Conservation (phyloP, 2,113 vertebrate genomes). For the Pterocles gutturalis region DNA sequence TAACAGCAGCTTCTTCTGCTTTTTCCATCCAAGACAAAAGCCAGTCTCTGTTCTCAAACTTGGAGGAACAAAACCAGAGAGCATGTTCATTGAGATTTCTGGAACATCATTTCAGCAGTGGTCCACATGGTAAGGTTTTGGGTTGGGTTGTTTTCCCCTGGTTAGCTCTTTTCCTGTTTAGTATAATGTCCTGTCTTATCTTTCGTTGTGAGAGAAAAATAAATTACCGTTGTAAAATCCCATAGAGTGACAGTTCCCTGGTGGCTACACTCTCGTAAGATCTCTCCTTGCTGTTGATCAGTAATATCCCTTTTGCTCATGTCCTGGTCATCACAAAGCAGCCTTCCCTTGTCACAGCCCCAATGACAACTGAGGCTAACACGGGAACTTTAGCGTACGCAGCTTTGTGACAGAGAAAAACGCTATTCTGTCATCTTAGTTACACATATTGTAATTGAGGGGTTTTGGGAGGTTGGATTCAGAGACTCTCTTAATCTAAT, state of each 20-base stretch:
- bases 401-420: neutral
- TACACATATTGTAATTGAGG: neutral
- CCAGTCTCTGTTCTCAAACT: neutral
- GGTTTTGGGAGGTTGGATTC: neutral
- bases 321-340: neutral
- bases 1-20: neutral
- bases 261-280: neutral
- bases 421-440: neutral
- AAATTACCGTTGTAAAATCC: neutral
- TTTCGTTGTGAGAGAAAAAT: neutral
- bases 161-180: neutral
- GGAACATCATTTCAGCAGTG: neutral
- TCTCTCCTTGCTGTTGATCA: neutral
- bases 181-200: neutral
- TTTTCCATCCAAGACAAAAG: neutral
- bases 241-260: neutral
- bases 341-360: neutral
- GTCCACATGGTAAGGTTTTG: neutral
- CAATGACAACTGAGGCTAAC: neutral
- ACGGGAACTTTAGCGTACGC: neutral
- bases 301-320: neutral
- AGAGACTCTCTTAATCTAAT: neutral
- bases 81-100: neutral
- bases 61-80: conserved; percentile 4
- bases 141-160: neutral